Evolutionary conservation across 2,888 invertebrate genomes (phyloP).

Genomic region (Andrena bicolor): DNA sequence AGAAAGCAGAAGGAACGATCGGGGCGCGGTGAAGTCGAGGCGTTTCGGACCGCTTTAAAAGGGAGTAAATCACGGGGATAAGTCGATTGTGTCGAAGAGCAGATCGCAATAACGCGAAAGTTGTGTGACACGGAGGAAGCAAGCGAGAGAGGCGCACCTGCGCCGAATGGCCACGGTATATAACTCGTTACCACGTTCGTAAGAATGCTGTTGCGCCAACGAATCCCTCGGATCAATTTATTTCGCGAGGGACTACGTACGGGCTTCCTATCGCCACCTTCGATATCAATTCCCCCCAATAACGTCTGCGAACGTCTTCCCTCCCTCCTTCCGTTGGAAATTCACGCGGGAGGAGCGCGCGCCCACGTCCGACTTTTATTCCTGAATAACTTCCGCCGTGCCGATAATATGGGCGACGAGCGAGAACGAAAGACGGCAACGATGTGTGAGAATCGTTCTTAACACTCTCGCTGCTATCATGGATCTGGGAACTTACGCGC

Average conservation of each 20-base stretch:
- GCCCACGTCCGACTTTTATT: slow-evolving; percentile 13
- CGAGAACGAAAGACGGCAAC: background rate
- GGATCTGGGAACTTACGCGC: background rate
- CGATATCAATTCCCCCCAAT: slow-evolving; percentile 24
- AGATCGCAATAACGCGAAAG: slow-evolving; percentile 47
- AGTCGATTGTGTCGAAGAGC: slow-evolving; percentile 53
- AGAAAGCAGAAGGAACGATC: slow-evolving; percentile 26
- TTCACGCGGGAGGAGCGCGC: slow-evolving; percentile 1
- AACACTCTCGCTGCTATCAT: background rate
- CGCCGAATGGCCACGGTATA: slow-evolving; percentile 32
- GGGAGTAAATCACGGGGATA: slow-evolving; percentile 56
- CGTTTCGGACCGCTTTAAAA: slow-evolving; percentile 44
- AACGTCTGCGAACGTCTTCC: slow-evolving; percentile 15
- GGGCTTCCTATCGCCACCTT: slow-evolving; percentile 13
- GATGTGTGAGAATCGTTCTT: background rate
- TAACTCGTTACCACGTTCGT: slow-evolving; percentile 17
- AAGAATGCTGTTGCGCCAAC: slow-evolving; percentile 30
- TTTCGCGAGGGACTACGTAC: slow-evolving; percentile 6
- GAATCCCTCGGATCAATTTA: slow-evolving; percentile 15
- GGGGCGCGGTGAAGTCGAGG: slow-evolving; percentile 24
- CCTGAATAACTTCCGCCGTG: slow-evolving; percentile 8
- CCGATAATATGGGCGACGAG: background rate
- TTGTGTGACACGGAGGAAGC: slow-evolving; percentile 38
- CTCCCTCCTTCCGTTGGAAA: background rate
- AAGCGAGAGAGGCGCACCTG: slow-evolving; percentile 38